Evolutionary conservation across 2,797 vertebrate genomes (phyloP).

Genomic region (Benthosema pterotum): DNA sequence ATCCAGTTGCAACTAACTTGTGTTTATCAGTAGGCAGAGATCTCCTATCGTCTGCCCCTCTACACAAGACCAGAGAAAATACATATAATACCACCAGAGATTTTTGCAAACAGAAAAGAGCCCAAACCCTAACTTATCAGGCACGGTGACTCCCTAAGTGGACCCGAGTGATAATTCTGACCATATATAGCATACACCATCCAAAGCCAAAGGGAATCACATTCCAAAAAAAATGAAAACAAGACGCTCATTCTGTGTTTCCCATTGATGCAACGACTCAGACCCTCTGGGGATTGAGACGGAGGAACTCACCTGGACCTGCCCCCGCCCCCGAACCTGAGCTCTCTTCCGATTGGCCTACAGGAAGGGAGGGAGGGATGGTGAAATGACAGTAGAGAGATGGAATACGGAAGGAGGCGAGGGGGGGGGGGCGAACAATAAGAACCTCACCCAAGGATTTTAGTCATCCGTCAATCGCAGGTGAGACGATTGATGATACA

Average conservation of each 20-base stretch:
- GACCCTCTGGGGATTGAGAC: conserved; percentile 39
- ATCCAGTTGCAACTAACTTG: too few species aligned
- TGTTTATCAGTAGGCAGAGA: too few species aligned
- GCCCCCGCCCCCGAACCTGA: conserved; percentile 81
- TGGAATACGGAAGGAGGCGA: conserved; percentile 42
- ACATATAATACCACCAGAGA: background rate
- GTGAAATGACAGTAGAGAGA: conserved; percentile 71
- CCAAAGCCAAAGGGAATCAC: conserved; percentile 1
- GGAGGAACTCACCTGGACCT: conserved; percentile 82
- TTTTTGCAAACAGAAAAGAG: conserved; percentile 2
- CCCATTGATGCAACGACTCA: conserved; percentile 33
- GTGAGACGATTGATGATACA: conserved; percentile 37
- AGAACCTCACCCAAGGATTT: conserved; percentile 64
- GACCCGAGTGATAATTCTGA: background rate
- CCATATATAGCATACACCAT: conserved; percentile 13
- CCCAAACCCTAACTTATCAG: background rate
- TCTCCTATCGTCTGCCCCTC: background rate
- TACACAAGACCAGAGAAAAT: conserved; percentile 7
- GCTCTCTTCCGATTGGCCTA: conserved; percentile 86
- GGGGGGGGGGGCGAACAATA: conserved; percentile 54
- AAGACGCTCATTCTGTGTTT: conserved; percentile 22
- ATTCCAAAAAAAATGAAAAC: conserved; percentile 4
- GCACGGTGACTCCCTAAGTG: conserved; percentile 1
- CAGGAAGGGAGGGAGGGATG: conserved; percentile 76
- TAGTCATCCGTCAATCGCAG: conserved; percentile 40